Percentiles rank a stretch among this genome's conserved stretches.
phyloP scores from a whole-genome alignment of 1,140 invertebrate genomes.

The Agrilus planipennis region DNA sequence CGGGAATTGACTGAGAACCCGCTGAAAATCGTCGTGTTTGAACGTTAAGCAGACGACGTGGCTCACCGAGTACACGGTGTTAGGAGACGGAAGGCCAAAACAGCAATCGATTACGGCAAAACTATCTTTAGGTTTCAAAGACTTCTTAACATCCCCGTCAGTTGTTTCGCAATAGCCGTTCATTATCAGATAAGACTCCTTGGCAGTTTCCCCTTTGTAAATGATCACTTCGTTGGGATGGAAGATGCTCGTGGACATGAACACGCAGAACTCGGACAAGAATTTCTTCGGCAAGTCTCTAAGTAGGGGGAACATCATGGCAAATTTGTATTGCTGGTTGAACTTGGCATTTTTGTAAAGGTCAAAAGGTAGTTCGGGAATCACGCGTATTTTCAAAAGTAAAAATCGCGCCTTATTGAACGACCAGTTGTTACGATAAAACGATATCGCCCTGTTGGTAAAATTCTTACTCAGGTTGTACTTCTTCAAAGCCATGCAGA shows the following conservation, averaged over 20 bases:
- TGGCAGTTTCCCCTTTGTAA: conserved; percentile 10
- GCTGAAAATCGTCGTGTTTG: background rate
- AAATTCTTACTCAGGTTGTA: too few species aligned
- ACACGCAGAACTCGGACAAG: background rate
- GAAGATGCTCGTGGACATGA: background rate
- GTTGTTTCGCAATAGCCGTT: conserved; percentile 5
- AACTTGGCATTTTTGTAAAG: too few species aligned
- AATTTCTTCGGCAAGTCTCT: background rate
- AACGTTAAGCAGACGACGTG: conserved; percentile 1
- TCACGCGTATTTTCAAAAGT: too few species aligned
- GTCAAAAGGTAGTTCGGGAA: too few species aligned
- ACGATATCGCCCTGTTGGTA: too few species aligned
- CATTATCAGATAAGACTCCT: conserved; percentile 8
- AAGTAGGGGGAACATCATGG: background rate
- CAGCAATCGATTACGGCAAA: conserved; percentile 8
- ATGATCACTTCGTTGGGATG: conserved; percentile 3
- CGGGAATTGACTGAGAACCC: background rate
- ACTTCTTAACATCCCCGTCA: background rate
- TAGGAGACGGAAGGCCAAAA: conserved; percentile 1
- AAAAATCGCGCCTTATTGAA: too few species aligned
- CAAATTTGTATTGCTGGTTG: too few species aligned
- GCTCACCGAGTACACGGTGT: conserved; percentile 3
- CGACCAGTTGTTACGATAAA: too few species aligned
- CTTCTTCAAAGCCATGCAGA: too few species aligned
- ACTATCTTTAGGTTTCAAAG: background rate